A percentile compares a stretch with the other conserved stretches of the same genome.
These are phyloP conservation scores for Centropus bengalensis DNA, from an alignment of 2,113 vertebrate genomes.

Conservation along the genomic window DNA sequence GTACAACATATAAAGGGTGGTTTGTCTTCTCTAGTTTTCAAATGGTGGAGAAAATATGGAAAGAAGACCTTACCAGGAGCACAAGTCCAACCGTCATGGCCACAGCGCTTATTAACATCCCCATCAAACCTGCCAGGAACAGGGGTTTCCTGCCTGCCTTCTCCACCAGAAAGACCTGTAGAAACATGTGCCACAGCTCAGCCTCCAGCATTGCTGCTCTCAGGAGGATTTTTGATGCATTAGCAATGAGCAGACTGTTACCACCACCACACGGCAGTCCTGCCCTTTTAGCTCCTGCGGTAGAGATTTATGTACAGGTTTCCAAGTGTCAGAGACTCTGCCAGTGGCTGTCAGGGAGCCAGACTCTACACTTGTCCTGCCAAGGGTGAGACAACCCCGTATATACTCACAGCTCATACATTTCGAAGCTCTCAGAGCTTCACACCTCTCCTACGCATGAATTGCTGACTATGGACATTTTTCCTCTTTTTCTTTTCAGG, in stretches of 20 bases:
- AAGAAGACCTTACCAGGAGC: constrained; percentile 81
- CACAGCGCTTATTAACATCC: constrained; percentile 88
- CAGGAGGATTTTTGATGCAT: not conserved
- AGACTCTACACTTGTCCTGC: not conserved
- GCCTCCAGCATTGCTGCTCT: not conserved
- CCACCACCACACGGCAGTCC: not conserved
- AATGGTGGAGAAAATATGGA: not conserved
- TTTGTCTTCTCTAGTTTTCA: not conserved
- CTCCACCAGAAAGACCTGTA: constrained; percentile 90
- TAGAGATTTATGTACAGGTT: not conserved
- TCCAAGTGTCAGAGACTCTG: not conserved
- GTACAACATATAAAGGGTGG: not conserved
- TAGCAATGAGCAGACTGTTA: not conserved
- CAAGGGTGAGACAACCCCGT: not conserved
- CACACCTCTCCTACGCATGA: rapidly evolving
- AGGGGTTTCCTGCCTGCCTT: constrained; percentile 87
- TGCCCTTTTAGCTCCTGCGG: not conserved
- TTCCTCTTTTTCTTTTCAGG: too few relatives aligned
- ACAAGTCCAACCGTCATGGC: constrained; percentile 89
- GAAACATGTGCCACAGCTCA: not conserved
- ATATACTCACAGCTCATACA: not conserved
- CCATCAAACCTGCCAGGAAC: constrained; percentile 84
- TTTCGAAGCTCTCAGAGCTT: not conserved
- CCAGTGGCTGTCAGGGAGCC: not conserved
- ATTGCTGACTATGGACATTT: not conserved